Conservation (phyloP, 1,140 invertebrate genomes). For the Cydia strobilella region DNA sequence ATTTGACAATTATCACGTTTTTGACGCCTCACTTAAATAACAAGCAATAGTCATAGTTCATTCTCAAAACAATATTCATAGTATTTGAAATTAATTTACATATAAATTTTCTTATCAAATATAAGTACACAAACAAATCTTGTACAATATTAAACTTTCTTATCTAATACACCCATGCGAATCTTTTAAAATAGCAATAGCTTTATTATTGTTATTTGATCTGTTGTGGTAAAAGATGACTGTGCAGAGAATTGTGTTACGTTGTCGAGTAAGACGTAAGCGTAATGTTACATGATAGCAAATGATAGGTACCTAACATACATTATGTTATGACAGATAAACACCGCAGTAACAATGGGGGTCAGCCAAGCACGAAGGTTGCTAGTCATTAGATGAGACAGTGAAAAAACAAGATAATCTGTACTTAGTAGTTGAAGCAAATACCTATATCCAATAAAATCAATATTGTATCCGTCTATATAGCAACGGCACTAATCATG, state of each 20-base stretch:
- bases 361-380: constrained; percentile 16
- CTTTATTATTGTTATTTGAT: not conserved
- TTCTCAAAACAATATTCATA: too few species aligned
- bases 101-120: too few species aligned
- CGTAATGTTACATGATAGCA: constrained; percentile 1
- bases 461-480: too few species aligned
- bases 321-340: constrained; percentile 3
- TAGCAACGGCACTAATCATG: too few species aligned
- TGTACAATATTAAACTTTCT: too few species aligned
- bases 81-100: too few species aligned
- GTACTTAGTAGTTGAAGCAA: not conserved
- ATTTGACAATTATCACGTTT: not conserved
- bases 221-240: not conserved
- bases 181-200: too few species aligned
- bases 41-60: too few species aligned
- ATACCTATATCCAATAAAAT: not conserved
- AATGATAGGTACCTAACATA: not conserved
- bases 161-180: too few species aligned
- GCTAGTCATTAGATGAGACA: constrained; percentile 23
- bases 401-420: not conserved
- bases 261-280: not conserved
- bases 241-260: constrained; percentile 13
- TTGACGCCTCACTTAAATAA: not conserved
- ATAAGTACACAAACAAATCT: too few species aligned
- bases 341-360: not conserved